Evolutionary conservation across 2,888 invertebrate genomes (phyloP), one percentile per base, ranked within the genome.

Genomic region (Limenitis camilla): DNA sequence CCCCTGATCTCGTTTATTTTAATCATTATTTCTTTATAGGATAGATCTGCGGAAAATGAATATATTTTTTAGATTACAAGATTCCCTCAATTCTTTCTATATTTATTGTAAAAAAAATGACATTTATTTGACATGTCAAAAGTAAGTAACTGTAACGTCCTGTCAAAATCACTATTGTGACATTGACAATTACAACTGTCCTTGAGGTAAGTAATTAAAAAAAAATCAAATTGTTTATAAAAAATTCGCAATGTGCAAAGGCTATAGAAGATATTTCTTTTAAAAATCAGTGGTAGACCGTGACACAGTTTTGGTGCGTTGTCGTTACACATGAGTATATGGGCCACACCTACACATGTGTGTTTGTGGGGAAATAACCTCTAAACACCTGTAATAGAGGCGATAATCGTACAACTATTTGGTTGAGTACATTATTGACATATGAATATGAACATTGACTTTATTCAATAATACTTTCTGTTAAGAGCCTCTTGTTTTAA

Each of bases 241-340:
- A 44, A 45, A 45, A 45, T 45, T 30, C 19, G 45, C 45, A 56
- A 60, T 49, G 40, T 33, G 58, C 66, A 45, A 19, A 51, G 30
- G 28, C 43, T 67, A 67, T 67, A 61, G 65, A 69, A 66, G 65
- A 65, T 68, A 62, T 65, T 66, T 71, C 65, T 71, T 67, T 73
- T 75, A 81, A 82, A 81, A 82, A 82, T 76, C 79, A 79, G 81
- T 83, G 68, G 83, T 44, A 64, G 72, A 63, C 84, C 84, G 71
- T 84, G 83, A 81, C 83, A 80, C 65, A 63, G 68, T 70, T 82
- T 69, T 64, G 67, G 77, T 73, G 63, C 75, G 73, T 77, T 76
- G 78, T 76, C 74, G 63, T 70, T 62, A 52, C 60, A 61, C 60
- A 61, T 52, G 59, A 52, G 60, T 55, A 52, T 61, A 61, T 51